Evolutionary conservation across 1,140 invertebrate genomes (phyloP).

Genomic region (Thrips palmi): DNA sequence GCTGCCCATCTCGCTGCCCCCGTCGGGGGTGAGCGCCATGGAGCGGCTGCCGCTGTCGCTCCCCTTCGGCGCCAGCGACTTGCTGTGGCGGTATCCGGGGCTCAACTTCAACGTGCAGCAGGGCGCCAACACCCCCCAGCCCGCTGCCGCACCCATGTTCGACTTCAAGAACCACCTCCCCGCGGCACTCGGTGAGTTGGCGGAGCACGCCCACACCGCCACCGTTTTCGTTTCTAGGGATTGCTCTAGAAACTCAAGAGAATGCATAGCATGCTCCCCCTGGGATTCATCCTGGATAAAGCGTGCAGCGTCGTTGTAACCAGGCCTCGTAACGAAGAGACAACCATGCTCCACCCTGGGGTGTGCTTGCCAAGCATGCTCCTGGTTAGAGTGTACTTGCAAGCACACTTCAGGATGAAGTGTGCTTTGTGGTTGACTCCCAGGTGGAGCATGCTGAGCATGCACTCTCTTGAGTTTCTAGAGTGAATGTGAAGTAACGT

Average conservation of each 20-base stretch:
- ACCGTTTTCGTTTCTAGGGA: neutral
- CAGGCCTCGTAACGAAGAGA: too few relatives aligned
- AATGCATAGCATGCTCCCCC: neutral
- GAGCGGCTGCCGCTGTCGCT: conserved; percentile 40
- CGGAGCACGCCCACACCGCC: too few relatives aligned
- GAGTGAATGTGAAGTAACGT: neutral
- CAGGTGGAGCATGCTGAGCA: too few relatives aligned
- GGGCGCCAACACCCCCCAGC: conserved; percentile 19
- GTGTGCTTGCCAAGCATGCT: neutral
- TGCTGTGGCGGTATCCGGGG: conserved; percentile 63
- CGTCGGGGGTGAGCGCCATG: too few relatives aligned
- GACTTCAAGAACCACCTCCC: conserved; percentile 76
- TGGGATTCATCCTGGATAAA: neutral
- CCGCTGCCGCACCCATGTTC: conserved; percentile 42
- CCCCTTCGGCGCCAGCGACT: conserved; percentile 50
- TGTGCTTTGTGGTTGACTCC: neutral
- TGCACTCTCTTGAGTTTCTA: neutral
- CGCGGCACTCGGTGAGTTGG: conserved; percentile 37
- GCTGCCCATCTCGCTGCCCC: too few relatives aligned
- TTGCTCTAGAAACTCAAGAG: neutral
- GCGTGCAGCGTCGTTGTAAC: neutral
- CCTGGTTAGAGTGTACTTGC: neutral
- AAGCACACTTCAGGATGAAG: neutral
- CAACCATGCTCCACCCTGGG: neutral
- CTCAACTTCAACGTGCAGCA: conserved; percentile 35